Base-by-base conservation (phyloP, 2,888 invertebrate genomes). In the Limenitis camilla region DNA sequence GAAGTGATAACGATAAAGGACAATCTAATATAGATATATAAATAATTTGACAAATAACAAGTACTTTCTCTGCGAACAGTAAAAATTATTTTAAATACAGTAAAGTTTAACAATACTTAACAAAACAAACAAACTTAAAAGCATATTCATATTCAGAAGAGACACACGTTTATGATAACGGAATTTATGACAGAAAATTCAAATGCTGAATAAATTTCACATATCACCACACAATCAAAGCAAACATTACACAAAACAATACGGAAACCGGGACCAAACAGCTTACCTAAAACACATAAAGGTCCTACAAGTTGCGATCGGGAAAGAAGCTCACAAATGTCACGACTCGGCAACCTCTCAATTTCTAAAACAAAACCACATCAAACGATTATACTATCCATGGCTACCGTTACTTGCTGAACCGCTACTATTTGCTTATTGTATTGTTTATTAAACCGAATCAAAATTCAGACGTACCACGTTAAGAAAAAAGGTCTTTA, bases 281-380 rank as follows among this genome's bases (percentile, higher is more conserved):
- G 42, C 45, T 51, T 49, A 50, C 52, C 51, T 40, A 35, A 45
- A 52, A 55, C 52, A 55, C 45, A 47, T 43, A 52, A 53, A 56
- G 53, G 50, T 51, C 56, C 52, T 48, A 55, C 49, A 49, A 57
- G 48, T 52, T 50, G n/a, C 40, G 52, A 52, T 56, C 61, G 57
- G 53, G 60, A 76, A 81, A 76, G 78, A 79, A 73, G 76, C 74
- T 63, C 74, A 73, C 64, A 61, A 61, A 66, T 76, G 71, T 81
- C 83, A 84, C 84, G 83, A 84, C 59, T 61, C 49, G 46, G 64
- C 68, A 73, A 80, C 80, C 79, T 78, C 81, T 82, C 85, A 81
- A 85, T 85, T 82, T 78, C 78, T 73, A 78, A 83, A 81, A 82
- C 85, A 81, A 84, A 85, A 79, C 76, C 68, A 70, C 68, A 69